These are phyloP conservation scores for Clarias fuscus DNA, from an alignment of 2,797 vertebrate species.

Conservation along the genomic window DNA sequence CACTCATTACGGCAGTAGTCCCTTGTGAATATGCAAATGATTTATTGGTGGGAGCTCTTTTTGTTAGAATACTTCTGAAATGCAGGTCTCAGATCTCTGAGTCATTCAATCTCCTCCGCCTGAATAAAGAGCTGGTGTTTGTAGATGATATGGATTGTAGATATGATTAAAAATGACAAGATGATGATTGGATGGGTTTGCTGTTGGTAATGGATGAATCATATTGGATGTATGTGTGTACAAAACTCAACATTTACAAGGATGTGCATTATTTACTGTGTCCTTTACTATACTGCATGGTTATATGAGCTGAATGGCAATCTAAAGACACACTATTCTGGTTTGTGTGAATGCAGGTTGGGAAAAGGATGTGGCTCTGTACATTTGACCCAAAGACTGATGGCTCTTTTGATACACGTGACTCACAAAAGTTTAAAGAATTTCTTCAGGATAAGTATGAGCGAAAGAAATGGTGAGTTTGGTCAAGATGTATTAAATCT, in stretches of 20 bases:
- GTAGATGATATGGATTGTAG: conserved; percentile 23
- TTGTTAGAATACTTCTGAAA: conserved; percentile 39
- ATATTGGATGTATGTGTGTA: conserved; percentile 1
- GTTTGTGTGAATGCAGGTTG: conserved; percentile 70
- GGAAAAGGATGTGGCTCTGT: conserved; percentile 88
- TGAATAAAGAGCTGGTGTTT: conserved; percentile 29
- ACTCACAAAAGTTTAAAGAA: conserved; percentile 89
- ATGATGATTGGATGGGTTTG: conserved; percentile 10
- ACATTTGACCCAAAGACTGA: conserved; percentile 84
- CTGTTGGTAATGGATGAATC: conserved; percentile 5
- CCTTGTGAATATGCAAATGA: conserved; percentile 42
- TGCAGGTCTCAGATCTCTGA: conserved; percentile 43
- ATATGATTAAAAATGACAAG: conserved; percentile 17
- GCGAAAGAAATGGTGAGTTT: conserved; percentile 88
- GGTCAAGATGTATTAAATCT: background rate
- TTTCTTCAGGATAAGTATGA: conserved; percentile 93
- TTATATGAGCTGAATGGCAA: background rate
- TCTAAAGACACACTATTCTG: conserved; percentile 3
- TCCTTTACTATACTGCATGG: background rate
- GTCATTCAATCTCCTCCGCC: conserved; percentile 40
- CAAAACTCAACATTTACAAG: background rate
- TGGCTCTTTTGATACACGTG: conserved; percentile 81
- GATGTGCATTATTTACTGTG: background rate
- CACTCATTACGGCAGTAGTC: conserved; percentile 26
- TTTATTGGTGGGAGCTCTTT: conserved; percentile 40